Evolutionary conservation across 2,797 vertebrate species (phyloP).

Genomic region (Monodelphis domestica): DNA sequence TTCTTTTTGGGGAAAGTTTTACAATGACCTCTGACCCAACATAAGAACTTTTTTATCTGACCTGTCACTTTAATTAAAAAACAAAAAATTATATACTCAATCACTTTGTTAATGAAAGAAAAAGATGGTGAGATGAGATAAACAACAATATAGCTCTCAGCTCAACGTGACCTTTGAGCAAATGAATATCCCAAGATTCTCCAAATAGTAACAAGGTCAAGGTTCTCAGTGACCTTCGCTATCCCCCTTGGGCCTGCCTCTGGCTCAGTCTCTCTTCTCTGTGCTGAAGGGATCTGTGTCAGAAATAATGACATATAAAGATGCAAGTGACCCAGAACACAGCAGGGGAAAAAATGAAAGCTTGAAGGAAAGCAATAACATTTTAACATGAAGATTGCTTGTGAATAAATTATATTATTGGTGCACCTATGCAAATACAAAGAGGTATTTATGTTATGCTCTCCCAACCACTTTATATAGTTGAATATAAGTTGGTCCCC

Average conservation of each 20-base stretch:
- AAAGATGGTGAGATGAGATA: background rate
- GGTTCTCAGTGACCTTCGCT: background rate
- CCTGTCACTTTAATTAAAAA: background rate
- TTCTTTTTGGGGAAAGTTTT: background rate
- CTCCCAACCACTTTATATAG: background rate
- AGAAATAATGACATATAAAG: background rate
- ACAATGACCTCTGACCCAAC: background rate
- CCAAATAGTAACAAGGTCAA: background rate
- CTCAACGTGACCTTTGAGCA: background rate
- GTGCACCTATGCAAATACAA: background rate
- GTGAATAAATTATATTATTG: background rate
- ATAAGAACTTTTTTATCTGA: background rate
- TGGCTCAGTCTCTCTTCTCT: background rate
- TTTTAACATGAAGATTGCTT: background rate
- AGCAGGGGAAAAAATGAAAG: background rate
- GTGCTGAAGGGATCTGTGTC: background rate
- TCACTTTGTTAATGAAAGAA: background rate
- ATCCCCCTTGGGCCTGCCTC: background rate
- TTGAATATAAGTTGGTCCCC: background rate
- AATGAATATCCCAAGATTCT: background rate
- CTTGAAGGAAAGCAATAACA: background rate
- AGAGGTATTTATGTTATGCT: background rate
- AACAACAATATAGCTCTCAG: background rate
- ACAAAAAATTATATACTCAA: background rate
- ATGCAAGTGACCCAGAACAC: background rate